Base-by-base conservation (phyloP, 2,113 vertebrate species). In the Scomber colias region DNA sequence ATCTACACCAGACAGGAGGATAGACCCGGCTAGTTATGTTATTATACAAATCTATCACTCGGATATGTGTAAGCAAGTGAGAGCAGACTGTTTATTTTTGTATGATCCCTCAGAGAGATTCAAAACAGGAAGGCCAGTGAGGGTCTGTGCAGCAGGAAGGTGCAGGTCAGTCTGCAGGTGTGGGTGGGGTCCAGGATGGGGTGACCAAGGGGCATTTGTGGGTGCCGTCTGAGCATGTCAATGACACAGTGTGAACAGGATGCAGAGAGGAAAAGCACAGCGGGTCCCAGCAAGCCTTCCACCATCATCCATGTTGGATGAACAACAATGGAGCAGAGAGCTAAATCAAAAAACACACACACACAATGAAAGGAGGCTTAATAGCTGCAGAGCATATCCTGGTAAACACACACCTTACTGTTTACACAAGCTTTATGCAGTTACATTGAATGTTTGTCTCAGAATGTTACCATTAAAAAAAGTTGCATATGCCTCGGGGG, bases 181-280 rank as follows among this genome's bases (percentile, higher is more conserved):
- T 84, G 88, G 81, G 51, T 72, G 84, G 79, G 68, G 50, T 84
- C 86, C 66, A 19, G 11, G 50, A 11, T 57, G 50, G 73, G 68
- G 81, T 71, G 57, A 71, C 60, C 21, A 48, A 10, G 75, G 69
- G 77, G 40, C 31, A 63, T 40, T 19, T 46, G n/a, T 53, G 24
- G 73, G 59, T 54, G 35, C 60, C 55, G 74, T 35, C 67, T 61
- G 59, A 75, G 79, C 79, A 79, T 57, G 85, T 78, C 77, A 50
- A 51, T 79, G 85, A 83, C 79, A 81, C 75, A 77, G 35, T 79
- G 83, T 75, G 79, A 87, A 87, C 86, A 90, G 92, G 90, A 94
- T 75, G 79, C 11, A 16, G 77, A 31, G 79, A 69, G 65, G 78
- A 64, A 59, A 76, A 63, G 76, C 15, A 21, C 55, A 65, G 62